phyloP scores from a whole-genome alignment of 2,113 vertebrate species.

The Elephantulus edwardii region DNA sequence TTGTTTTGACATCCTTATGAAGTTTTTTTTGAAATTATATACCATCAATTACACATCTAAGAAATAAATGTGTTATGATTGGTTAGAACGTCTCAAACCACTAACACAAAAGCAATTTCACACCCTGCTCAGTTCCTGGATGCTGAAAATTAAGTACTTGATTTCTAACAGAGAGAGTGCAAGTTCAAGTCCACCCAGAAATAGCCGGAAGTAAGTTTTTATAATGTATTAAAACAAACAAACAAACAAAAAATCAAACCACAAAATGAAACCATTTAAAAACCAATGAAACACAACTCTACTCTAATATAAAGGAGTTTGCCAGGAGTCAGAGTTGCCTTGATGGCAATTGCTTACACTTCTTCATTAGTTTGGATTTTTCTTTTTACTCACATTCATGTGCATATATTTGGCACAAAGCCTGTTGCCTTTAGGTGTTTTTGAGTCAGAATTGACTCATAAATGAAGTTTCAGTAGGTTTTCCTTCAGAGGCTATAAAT shows the following conservation, averaged over 20 bases:
- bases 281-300: neutral
- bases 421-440: too few species aligned
- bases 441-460: too few species aligned
- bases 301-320: neutral
- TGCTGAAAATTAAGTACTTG: neutral
- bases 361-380: neutral
- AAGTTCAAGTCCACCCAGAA: neutral
- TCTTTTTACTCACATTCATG: neutral
- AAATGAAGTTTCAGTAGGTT: too few species aligned
- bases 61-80: neutral
- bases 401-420: neutral
- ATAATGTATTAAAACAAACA: too few species aligned
- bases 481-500: too few species aligned
- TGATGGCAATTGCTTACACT: neutral
- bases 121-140: neutral
- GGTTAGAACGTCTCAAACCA: neutral
- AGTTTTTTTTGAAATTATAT: neutral
- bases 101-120: neutral
- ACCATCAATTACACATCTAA: neutral
- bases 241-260: too few species aligned
- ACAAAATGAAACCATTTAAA: too few species aligned
- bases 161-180: neutral
- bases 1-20: neutral
- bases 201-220: neutral
- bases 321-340: neutral